phyloP scores from a whole-genome alignment of 2,113 vertebrate genomes.

The Probosciger aterrimus region DNA sequence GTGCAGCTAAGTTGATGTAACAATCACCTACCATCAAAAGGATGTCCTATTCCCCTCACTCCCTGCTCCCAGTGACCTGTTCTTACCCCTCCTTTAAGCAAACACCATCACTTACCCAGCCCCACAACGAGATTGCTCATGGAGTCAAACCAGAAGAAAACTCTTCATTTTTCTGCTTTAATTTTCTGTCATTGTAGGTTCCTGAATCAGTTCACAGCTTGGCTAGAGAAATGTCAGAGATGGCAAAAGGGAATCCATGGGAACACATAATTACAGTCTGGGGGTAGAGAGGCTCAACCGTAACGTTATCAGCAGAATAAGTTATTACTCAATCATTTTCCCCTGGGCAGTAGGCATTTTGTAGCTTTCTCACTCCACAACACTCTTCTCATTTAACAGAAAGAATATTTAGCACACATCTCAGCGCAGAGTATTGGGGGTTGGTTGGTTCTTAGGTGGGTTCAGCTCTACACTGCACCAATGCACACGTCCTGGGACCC shows the following conservation, averaged over 20 bases:
- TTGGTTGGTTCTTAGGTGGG: neutral
- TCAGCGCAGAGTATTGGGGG: neutral
- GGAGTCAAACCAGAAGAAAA: neutral
- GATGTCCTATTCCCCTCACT: neutral
- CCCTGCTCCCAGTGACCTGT: neutral
- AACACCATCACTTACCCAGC: neutral
- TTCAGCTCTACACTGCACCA: neutral
- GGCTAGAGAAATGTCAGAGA: neutral
- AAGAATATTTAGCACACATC: neutral
- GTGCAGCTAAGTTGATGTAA: neutral
- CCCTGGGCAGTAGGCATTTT: neutral
- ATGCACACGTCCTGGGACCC: accelerated
- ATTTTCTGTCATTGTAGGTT: neutral
- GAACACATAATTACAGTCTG: neutral
- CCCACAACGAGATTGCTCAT: neutral
- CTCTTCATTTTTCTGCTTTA: neutral
- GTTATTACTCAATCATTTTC: neutral
- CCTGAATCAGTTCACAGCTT: neutral
- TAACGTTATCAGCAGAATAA: neutral
- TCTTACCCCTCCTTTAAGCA: neutral
- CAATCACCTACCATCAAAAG: neutral
- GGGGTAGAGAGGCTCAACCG: neutral
- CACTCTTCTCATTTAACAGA: neutral
- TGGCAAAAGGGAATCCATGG: neutral
- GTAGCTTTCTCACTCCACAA: neutral